Conservation (phyloP, 2,888 invertebrate genomes). For the Lycophotia porphyrea region DNA sequence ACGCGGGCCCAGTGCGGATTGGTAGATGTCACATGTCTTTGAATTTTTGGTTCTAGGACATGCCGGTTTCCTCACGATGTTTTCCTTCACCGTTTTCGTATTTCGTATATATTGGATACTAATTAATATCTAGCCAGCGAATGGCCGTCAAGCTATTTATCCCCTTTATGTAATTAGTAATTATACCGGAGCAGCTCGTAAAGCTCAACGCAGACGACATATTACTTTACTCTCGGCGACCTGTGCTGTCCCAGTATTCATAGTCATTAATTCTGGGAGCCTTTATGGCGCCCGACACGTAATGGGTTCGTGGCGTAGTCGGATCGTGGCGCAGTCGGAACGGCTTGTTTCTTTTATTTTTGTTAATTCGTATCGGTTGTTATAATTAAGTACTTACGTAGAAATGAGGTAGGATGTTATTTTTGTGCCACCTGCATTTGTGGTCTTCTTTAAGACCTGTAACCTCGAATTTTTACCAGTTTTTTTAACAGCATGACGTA, state of each 20-base stretch:
- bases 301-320: constrained; percentile 25
- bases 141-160: constrained; percentile 24
- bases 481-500: neutral
- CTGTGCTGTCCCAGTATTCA: constrained; percentile 71
- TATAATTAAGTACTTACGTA: neutral
- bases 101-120: constrained; percentile 18
- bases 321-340: constrained; percentile 11
- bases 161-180: constrained; percentile 69
- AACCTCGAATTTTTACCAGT: too few relatives aligned
- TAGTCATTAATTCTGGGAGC: constrained; percentile 70
- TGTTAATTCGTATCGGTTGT: neutral
- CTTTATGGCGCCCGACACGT: constrained; percentile 56
- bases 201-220: constrained; percentile 67
- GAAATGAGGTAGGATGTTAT: neutral
- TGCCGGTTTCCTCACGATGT: too few relatives aligned
- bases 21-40: too few relatives aligned
- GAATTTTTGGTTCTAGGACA: too few relatives aligned
- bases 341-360: neutral
- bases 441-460: neutral
- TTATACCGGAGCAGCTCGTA: constrained; percentile 71
- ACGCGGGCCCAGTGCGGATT: too few relatives aligned
- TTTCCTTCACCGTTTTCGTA: too few relatives aligned
- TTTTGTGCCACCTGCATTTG: neutral
- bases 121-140: constrained; percentile 10
- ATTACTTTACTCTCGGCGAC: constrained; percentile 64